phyloP scores from a whole-genome alignment of 1,140 invertebrate species.

The Orius insidiosus region DNA sequence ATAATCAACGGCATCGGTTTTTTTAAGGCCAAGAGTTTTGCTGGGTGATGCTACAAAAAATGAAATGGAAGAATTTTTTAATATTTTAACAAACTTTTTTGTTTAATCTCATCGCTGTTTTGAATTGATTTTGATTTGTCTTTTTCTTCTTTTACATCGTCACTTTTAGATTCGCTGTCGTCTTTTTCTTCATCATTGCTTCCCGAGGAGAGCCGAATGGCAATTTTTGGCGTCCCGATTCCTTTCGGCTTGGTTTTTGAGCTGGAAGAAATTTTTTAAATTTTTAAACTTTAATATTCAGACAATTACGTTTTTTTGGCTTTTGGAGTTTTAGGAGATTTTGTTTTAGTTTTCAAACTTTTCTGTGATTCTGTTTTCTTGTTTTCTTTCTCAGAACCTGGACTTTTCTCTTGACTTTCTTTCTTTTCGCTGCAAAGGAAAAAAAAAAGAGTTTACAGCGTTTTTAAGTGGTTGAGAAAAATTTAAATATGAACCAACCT shows the following conservation, averaged over 20 bases:
- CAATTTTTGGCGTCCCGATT: no score
- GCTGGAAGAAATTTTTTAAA: no score
- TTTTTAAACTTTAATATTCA: no score
- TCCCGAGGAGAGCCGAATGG: no score
- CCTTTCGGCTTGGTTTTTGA: no score
- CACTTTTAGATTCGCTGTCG: background rate
- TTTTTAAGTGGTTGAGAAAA: background rate
- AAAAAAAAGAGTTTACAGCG: background rate
- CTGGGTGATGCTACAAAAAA: background rate
- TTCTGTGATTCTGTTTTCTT: background rate
- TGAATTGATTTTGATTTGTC: background rate
- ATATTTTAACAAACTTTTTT: background rate
- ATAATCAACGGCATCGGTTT: constrained; percentile 34
- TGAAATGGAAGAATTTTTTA: background rate
- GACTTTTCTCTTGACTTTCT: background rate
- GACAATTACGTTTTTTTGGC: constrained; percentile 3
- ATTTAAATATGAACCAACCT: background rate
- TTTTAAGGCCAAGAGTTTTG: constrained; percentile 4
- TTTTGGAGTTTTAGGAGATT: constrained; percentile 4
- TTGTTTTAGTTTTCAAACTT: background rate
- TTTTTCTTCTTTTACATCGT: background rate
- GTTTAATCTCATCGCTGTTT: background rate
- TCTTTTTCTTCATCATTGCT: background rate
- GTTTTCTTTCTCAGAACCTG: background rate
- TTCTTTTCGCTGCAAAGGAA: background rate